Evolutionary conservation across 2,113 vertebrate species (phyloP), one percentile per base, ranked within the genome.

Genomic region (Probosciger aterrimus): DNA sequence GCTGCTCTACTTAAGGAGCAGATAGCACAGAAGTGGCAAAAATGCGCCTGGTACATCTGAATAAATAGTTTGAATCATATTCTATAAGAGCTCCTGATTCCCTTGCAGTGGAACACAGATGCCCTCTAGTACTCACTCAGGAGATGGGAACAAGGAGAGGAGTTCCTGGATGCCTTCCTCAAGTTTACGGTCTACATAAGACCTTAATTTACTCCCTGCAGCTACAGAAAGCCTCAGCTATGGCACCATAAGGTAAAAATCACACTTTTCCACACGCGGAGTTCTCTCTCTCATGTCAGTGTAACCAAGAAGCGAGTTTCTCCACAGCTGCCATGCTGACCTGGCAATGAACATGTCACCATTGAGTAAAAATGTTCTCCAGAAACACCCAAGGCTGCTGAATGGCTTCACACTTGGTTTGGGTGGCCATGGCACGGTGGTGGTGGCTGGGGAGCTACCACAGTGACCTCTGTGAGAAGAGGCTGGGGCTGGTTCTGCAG

Each of bases 331-430:
- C 46, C 46, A 18, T 1, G 2, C 14, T 1, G 1, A 14, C 18
- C 6, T 16, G 1, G 28, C 50, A 25, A 17, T 4, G 1, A 10
- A n/a, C 0, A 0, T 1, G 6, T 22, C 25, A 43, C 37, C 49
- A 60, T 15, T 1, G 2, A 53, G 30, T 16, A 16, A 14, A 62
- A 90, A 64, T 0, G 0, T 11, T 80, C 82, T 69, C 50, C 33
- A 82, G 53, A 59, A 63, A 73, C 8, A 59, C 39, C 33, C n/a
- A 4, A 65, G 44, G 14, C 19, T 11, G 47, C 17, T n/a, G 11
- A 37, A 30, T 0, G 8, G 33, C 25, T 69, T 46, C 25, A 6
- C 9, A 1, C 10, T 3, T 41, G 13, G 11, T 46, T 47, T 35
- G 28, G 20, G 19, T 11, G 20, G 41, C 86, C 4, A 3, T 4